These are phyloP conservation scores for Euphonia xanthogaster DNA, from an alignment of 2,797 vertebrate genomes.

Conservation along the genomic window DNA sequence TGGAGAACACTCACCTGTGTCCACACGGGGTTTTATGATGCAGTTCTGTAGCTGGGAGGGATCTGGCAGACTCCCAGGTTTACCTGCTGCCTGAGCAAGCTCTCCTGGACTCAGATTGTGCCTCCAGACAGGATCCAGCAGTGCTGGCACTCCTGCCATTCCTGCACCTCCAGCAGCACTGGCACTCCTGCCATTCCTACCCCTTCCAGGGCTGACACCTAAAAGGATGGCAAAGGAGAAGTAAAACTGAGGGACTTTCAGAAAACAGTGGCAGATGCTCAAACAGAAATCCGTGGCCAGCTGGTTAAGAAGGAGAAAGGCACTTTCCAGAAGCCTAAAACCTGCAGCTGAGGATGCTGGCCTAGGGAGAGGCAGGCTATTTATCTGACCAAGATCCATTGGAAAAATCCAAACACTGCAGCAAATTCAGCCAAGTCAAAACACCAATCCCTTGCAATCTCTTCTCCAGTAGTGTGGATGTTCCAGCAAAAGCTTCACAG, in stretches of 20 bases:
- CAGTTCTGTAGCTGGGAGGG: neutral
- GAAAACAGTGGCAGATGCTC: neutral
- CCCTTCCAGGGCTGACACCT: neutral
- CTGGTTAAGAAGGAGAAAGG: neutral
- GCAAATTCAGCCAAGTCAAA: neutral
- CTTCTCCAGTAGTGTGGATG: neutral
- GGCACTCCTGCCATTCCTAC: neutral
- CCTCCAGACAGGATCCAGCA: neutral
- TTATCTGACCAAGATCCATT: neutral
- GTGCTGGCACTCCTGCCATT: fast-evolving
- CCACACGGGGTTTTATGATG: neutral
- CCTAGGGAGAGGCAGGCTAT: neutral
- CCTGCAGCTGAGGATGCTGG: neutral
- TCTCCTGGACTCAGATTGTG: neutral
- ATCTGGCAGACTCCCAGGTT: neutral
- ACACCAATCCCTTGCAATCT: neutral
- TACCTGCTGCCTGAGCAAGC: neutral
- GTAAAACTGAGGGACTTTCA: neutral
- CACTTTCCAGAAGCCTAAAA: neutral
- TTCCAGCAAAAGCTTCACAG: neutral
- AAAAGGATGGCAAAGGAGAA: neutral
- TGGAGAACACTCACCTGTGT: neutral
- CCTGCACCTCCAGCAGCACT: neutral
- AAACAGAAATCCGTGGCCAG: neutral
- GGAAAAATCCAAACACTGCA: neutral